A percentile compares a stretch with the other conserved stretches of the same genome.
Conservation (phyloP, 1,140 invertebrate genomes). For the Choristoneura fumiferana region DNA sequence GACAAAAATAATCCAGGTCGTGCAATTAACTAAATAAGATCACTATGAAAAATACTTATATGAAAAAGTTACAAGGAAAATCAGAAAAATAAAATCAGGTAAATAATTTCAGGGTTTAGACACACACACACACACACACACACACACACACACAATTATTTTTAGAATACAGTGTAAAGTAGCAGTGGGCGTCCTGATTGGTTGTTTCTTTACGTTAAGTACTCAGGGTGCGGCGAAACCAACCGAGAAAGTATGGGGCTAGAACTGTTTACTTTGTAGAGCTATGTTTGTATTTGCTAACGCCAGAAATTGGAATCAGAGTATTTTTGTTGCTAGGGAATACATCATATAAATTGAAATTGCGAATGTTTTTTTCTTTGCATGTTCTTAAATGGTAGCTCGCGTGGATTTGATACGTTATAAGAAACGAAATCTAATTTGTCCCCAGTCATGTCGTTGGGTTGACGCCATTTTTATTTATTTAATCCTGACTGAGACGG, state of each 20-base stretch:
- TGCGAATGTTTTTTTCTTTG: neutral
- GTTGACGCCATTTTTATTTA: no score
- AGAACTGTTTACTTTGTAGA: constrained; percentile 4
- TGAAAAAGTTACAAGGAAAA: no score
- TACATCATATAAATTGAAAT: constrained; percentile 6
- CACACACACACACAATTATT: no score
- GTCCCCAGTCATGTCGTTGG: neutral
- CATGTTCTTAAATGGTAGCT: neutral
- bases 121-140: no score
- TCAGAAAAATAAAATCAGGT: no score
- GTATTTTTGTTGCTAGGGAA: constrained; percentile 11
- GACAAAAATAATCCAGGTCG: no score
- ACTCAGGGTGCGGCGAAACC: constrained; percentile 1
- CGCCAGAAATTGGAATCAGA: constrained; percentile 10
- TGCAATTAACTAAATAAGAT: no score
- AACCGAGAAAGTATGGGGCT: constrained; percentile 7
- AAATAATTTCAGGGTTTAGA: no score
- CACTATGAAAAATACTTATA: no score
- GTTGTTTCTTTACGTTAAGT: constrained; percentile 1
- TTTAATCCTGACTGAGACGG: no score
- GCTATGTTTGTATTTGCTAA: constrained; percentile 7
- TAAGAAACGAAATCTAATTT: constrained; percentile 1
- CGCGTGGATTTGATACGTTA: constrained; percentile 3
- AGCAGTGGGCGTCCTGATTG: neutral
- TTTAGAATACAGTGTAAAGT: no score